Conservation (phyloP, 2,113 vertebrate genomes). For the Ornithorhynchus anatinus region DNA sequence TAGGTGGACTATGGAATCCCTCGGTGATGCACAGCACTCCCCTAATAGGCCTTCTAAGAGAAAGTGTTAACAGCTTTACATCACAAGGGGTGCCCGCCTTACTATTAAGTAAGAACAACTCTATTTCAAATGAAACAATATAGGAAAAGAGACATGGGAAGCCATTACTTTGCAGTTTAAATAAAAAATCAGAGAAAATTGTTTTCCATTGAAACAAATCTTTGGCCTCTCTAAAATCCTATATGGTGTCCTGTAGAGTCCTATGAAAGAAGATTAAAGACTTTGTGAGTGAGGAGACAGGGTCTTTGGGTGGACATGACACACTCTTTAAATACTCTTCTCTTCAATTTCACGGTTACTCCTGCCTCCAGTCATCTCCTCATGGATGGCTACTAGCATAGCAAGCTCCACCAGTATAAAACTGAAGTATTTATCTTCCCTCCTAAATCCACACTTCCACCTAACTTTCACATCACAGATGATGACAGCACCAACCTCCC, state of each 20-base stretch:
- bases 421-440: too few species aligned
- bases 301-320: conserved; percentile 26
- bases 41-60: conserved; percentile 1
- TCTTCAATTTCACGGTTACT: too few species aligned
- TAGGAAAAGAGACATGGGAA: conserved; percentile 10
- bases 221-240: not conserved
- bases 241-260: not conserved
- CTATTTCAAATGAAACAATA: conserved; percentile 10
- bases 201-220: conserved; percentile 9
- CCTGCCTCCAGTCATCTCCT: too few species aligned
- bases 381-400: too few species aligned
- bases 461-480: too few species aligned
- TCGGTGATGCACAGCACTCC: conserved; percentile 48
- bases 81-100: conserved; percentile 38
- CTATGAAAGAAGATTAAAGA: conserved; percentile 2
- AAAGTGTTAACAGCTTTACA: conserved; percentile 42
- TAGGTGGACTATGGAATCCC: not conserved
- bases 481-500: too few species aligned
- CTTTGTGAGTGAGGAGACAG: conserved; percentile 1
- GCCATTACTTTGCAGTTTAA: conserved; percentile 12
- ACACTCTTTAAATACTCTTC: not conserved
- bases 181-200: conserved; percentile 13
- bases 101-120: conserved; percentile 10
- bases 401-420: too few species aligned
- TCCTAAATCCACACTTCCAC: too few species aligned